Base-by-base conservation (phyloP, 2,113 vertebrate genomes). In the Microtus oregoni region DNA sequence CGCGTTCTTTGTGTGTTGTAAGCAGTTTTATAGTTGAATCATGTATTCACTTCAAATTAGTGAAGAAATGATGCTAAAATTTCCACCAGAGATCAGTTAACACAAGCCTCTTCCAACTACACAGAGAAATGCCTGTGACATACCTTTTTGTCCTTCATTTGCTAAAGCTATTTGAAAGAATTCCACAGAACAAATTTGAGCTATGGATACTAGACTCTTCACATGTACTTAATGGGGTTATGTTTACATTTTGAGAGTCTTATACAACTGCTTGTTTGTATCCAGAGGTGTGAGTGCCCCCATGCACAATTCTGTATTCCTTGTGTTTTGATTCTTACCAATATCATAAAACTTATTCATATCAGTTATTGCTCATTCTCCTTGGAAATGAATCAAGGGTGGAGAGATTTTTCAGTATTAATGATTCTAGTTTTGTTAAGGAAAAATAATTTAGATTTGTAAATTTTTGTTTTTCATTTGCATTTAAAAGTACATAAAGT, bases 151-250 rank as follows among this genome's bases (percentile, higher is more conserved):
- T 79, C 90, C 85, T 91, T 94, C 19, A 55, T 70, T 89, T 19
- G 86, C 24, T 83, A 91, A 96, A 89, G 24, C 12, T 44, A 70
- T 22, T 83, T 96, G 94, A 94, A 89, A 70, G 52, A 63, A 65
- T 70, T 70, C 55, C n/a, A 89, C 22, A 91, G 32, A 79, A 30
- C 14, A 11, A 47, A 47, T 92, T 86, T 38, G 41, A 83, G 44
- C 30, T 90, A 28, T 87, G 61, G 50, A 44, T 78, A 63, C 11
- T 67, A 90, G 32, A 82, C 5, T 77, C 50, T 82, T 94, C 44
- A 73, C 35, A 15, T 92, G 15, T 90, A 47, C 87, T 94, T 91
- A 86, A 41, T 94, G 52, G 38, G 91, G 88, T 86, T 35, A 41
- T 77, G 52, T 70, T 83, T 76, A 86, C 24, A 73, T 88, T 93